Percentiles rank a stretch among this genome's conserved stretches.
phyloP scores from a whole-genome alignment of 2,888 invertebrate species.

The Drosophila melanosoma region DNA sequence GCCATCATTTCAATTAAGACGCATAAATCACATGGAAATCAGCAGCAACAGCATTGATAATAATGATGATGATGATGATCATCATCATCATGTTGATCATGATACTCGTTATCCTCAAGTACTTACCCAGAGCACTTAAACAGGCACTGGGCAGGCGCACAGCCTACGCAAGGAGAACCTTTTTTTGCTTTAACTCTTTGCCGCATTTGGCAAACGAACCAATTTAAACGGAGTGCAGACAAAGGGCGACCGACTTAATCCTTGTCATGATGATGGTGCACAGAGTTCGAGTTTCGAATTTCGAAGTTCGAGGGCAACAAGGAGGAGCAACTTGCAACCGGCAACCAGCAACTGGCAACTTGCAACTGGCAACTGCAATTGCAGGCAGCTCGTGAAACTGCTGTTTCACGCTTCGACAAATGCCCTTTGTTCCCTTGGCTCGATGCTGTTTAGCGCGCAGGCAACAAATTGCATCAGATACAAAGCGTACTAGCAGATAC shows the following conservation, averaged over 20 bases:
- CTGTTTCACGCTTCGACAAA: conserved; percentile 78
- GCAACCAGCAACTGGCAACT: not conserved
- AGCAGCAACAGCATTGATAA: conserved; percentile 50
- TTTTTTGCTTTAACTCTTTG: conserved; percentile 59
- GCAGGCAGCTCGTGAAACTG: conserved; percentile 72
- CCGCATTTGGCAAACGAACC: conserved; percentile 72
- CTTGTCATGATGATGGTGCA: conserved; percentile 45
- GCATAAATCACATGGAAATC: conserved; percentile 77
- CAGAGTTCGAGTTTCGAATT: conserved; percentile 1
- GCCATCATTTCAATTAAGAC: conserved; percentile 80
- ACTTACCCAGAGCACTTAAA: conserved; percentile 67
- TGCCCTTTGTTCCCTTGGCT: conserved; percentile 69
- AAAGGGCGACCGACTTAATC: conserved; percentile 65
- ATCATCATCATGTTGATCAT: conserved; percentile 23
- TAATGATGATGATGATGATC: conserved; percentile 17
- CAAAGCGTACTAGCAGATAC: conserved; percentile 40
- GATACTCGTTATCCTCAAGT: conserved; percentile 69
- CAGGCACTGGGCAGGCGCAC: conserved; percentile 63
- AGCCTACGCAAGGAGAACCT: conserved; percentile 62
- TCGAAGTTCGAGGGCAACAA: conserved; percentile 6
- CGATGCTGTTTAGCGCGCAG: conserved; percentile 4
- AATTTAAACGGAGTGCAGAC: conserved; percentile 70
- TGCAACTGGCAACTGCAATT: conserved; percentile 41
- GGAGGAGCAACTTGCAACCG: conserved; percentile 3
- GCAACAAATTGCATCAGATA: conserved; percentile 73